Evolutionary conservation across 2,113 vertebrate genomes (phyloP).

Genomic region (Mus musculus): DNA sequence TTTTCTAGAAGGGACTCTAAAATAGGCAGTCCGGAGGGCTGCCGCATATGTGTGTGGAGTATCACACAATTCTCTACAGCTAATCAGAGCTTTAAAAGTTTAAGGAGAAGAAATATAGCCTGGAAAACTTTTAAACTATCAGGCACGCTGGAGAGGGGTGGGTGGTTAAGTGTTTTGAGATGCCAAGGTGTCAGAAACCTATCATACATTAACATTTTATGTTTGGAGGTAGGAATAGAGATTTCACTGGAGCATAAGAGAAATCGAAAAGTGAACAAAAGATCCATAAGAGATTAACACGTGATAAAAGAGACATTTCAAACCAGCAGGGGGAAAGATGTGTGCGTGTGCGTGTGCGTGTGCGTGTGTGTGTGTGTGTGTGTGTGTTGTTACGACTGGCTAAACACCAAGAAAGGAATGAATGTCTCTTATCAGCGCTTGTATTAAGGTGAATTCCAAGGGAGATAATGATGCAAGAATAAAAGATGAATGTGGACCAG

Average conservation of each 20-base stretch:
- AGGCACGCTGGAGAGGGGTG: not conserved
- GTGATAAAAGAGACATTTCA: not conserved
- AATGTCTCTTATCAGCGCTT: not conserved
- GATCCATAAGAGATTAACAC: not conserved
- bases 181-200: not conserved
- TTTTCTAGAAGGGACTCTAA: not conserved
- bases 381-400: not conserved
- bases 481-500: not conserved
- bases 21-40: not conserved
- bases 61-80: not conserved
- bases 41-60: no score
- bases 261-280: constrained; percentile 25
- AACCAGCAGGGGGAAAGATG: not conserved
- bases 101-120: constrained; percentile 1
- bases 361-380: no score
- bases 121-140: not conserved
- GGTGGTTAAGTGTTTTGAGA: not conserved
- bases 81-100: not conserved
- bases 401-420: constrained; percentile 19
- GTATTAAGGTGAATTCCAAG: not conserved
- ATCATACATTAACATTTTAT: not conserved
- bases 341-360: no score
- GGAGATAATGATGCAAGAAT: not conserved
- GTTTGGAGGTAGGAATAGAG: not conserved
- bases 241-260: not conserved